phyloP scores from a whole-genome alignment of 2,113 vertebrate genomes.

The Phaetusa simplex region DNA sequence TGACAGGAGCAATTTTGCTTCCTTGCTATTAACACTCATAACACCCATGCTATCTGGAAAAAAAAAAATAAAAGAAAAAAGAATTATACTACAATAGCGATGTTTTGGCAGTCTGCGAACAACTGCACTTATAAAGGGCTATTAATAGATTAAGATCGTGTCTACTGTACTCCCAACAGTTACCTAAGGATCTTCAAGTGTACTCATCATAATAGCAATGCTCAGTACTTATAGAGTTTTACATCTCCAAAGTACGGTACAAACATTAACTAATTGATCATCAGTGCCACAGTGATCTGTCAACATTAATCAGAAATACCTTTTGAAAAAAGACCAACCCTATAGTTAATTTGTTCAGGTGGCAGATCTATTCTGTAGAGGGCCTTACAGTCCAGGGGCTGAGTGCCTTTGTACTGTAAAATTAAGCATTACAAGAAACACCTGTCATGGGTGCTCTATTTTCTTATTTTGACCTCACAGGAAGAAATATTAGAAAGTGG shows the following conservation, averaged over 20 bases:
- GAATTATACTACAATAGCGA: constrained; percentile 2
- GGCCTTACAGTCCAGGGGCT: not conserved
- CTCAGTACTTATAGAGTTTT: constrained; percentile 18
- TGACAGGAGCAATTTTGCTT: constrained; percentile 49
- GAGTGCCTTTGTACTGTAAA: not conserved
- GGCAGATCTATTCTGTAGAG: not conserved
- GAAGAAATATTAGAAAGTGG: not conserved
- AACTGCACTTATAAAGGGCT: constrained; percentile 19
- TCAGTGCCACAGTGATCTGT: not conserved
- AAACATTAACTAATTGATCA: constrained; percentile 62
- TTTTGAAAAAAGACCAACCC: not conserved
- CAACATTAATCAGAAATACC: constrained; percentile 33
- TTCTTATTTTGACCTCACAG: not conserved
- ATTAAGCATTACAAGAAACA: not conserved
- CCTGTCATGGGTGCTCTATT: not conserved
- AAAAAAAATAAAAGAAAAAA: not conserved
- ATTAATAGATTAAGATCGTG: constrained; percentile 64
- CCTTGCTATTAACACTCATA: constrained; percentile 31
- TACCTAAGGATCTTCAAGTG: constrained; percentile 48
- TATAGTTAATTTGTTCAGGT: not conserved
- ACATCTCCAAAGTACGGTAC: constrained; percentile 27
- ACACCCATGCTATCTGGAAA: not conserved
- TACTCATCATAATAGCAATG: not conserved
- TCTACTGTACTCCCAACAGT: constrained; percentile 54
- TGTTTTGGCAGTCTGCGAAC: constrained; percentile 58